These are phyloP conservation scores for Epinephelus coioides DNA, from an alignment of 2,797 vertebrate genomes.

Conservation along the genomic window DNA sequence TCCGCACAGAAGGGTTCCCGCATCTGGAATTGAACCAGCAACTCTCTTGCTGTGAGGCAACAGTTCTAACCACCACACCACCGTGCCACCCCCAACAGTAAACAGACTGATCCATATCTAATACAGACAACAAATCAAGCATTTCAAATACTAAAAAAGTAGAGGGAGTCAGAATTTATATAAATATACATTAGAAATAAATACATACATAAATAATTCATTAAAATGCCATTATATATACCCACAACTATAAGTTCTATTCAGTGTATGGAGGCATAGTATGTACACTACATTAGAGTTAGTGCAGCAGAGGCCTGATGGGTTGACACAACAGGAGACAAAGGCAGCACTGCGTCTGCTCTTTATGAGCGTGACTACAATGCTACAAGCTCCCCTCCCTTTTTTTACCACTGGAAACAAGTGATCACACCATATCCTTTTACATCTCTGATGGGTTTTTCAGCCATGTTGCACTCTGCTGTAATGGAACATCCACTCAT, in stretches of 20 bases:
- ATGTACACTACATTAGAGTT: not conserved
- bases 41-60: too few relatives aligned
- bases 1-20: too few relatives aligned
- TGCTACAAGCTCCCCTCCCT: slow-evolving; percentile 68
- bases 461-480: slow-evolving; percentile 75
- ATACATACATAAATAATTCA: not conserved
- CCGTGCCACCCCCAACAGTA: too few relatives aligned
- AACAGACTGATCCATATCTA: not conserved
- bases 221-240: not conserved
- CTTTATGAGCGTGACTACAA: slow-evolving; percentile 61
- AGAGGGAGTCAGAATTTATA: not conserved
- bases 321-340: slow-evolving; percentile 30
- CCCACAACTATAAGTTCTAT: not conserved
- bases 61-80: too few relatives aligned
- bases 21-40: too few relatives aligned
- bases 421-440: slow-evolving; percentile 77
- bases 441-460: slow-evolving; percentile 80
- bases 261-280: not conserved
- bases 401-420: slow-evolving; percentile 81
- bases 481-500: slow-evolving; percentile 77
- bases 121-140: not conserved
- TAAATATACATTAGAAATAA: not conserved
- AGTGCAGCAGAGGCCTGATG: slow-evolving; percentile 12
- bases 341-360: slow-evolving; percentile 39
- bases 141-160: not conserved